Evolutionary conservation across 2,888 invertebrate genomes (phyloP).

Genomic region (Lapara coniferarum): DNA sequence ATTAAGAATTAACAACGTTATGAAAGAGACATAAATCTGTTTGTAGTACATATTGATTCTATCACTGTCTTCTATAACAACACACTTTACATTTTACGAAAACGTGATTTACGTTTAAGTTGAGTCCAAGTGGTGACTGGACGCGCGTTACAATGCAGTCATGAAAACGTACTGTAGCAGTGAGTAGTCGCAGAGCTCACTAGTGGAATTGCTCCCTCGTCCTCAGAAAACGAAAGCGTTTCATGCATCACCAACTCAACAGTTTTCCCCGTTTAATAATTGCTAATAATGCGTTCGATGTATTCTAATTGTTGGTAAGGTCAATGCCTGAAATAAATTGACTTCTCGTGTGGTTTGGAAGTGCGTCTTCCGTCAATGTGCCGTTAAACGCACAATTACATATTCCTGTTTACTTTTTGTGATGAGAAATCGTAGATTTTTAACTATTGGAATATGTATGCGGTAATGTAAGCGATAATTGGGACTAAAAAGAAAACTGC

Average conservation of each 20-base stretch:
- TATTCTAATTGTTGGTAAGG: conserved; percentile 63
- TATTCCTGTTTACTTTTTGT: conserved; percentile 15
- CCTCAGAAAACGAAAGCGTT: conserved; percentile 81
- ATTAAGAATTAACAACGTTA: conserved; percentile 53
- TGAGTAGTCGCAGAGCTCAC: conserved; percentile 38
- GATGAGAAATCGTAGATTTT: background rate
- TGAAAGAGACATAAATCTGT: conserved; percentile 55
- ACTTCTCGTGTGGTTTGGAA: conserved; percentile 56
- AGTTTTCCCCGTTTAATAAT: conserved; percentile 76
- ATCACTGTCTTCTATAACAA: conserved; percentile 51
- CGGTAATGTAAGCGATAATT: background rate
- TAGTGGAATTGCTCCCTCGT: conserved; percentile 51
- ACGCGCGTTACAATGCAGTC: conserved; percentile 45
- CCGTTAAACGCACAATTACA: conserved; percentile 26
- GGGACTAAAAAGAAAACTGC: background rate
- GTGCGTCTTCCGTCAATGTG: conserved; percentile 61
- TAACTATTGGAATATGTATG: background rate
- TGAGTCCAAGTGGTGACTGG: conserved; percentile 71
- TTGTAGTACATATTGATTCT: conserved; percentile 62
- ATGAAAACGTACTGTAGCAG: conserved; percentile 41
- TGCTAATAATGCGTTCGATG: conserved; percentile 61
- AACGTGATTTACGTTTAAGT: conserved; percentile 58
- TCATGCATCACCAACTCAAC: conserved; percentile 69
- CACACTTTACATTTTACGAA: conserved; percentile 69
- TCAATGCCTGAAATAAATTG: conserved; percentile 48